A percentile compares a stretch with the other conserved stretches of the same genome.
Evolutionary conservation across 2,797 vertebrate genomes (phyloP).

Genomic region (Pangasius larnaudii): DNA sequence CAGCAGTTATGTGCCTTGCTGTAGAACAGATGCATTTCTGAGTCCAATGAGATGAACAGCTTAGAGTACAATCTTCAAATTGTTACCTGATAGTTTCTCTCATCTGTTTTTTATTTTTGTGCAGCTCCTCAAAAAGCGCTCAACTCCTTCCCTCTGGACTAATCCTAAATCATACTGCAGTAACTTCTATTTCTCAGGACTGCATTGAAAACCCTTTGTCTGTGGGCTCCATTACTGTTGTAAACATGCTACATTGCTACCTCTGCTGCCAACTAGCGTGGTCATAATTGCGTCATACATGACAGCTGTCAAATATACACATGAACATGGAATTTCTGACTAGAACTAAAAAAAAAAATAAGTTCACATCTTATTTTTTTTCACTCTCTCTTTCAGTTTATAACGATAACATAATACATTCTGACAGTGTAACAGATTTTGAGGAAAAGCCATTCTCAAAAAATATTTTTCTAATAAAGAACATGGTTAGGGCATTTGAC

Average conservation of each 20-base stretch:
- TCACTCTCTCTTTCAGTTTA: background rate
- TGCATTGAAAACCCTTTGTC: no score
- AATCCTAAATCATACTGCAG: no score
- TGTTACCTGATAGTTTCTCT: background rate
- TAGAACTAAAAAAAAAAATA: no score
- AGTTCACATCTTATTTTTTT: no score
- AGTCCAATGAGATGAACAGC: background rate
- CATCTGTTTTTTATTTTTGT: background rate
- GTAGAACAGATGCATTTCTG: background rate
- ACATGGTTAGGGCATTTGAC: background rate
- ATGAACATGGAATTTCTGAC: no score
- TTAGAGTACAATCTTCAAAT: background rate
- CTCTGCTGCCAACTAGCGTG: background rate
- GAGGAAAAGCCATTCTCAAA: background rate
- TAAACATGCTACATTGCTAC: no score
- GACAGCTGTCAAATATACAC: no score
- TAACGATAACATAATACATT: background rate
- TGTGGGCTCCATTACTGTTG: no score
- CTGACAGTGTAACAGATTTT: background rate
- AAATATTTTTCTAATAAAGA: background rate
- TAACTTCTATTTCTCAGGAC: no score
- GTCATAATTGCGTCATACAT: no score
- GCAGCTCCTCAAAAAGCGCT: background rate
- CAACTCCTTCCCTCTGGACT: background rate
- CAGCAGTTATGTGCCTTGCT: background rate